These are phyloP conservation scores for Lateolabrax maculatus DNA, from an alignment of 2,797 vertebrate species.

Conservation along the genomic window DNA sequence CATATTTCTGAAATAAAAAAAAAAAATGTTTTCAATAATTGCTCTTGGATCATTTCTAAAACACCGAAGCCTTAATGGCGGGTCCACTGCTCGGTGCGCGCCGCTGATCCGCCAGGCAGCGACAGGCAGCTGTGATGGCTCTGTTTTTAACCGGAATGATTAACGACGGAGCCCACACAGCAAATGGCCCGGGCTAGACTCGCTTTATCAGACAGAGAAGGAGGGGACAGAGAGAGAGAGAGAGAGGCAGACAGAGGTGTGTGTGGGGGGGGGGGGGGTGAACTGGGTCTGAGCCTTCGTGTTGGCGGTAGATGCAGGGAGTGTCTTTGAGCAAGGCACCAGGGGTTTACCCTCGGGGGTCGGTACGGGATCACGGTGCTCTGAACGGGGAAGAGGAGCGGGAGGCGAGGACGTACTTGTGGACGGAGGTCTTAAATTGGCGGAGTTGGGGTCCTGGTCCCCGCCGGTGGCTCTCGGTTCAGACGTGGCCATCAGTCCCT, in stretches of 20 bases:
- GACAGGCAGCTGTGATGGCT: constrained; percentile 82
- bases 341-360: constrained; percentile 15
- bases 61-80: constrained; percentile 33
- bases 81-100: constrained; percentile 55
- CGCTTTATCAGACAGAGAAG: constrained; percentile 69
- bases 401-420: constrained; percentile 92
- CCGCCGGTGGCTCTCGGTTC: constrained; percentile 91
- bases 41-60: constrained; percentile 1
- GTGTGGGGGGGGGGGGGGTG: background rate
- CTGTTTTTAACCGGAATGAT: constrained; percentile 86
- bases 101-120: constrained; percentile 75
- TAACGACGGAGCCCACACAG: constrained; percentile 81
- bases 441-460: constrained; percentile 91
- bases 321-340: constrained; percentile 76
- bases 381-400: constrained; percentile 2
- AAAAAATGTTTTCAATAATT: background rate
- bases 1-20: constrained; percentile 1
- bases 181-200: constrained; percentile 81
- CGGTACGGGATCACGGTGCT: constrained; percentile 18
- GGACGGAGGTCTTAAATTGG: constrained; percentile 91
- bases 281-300: background rate
- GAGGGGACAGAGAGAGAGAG: constrained; percentile 40
- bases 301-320: constrained; percentile 26
- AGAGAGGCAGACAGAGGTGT: constrained; percentile 26
- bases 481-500: constrained; percentile 92